Evolutionary conservation across 2,888 invertebrate genomes (phyloP).

Genomic region (Amphipoea oculea): DNA sequence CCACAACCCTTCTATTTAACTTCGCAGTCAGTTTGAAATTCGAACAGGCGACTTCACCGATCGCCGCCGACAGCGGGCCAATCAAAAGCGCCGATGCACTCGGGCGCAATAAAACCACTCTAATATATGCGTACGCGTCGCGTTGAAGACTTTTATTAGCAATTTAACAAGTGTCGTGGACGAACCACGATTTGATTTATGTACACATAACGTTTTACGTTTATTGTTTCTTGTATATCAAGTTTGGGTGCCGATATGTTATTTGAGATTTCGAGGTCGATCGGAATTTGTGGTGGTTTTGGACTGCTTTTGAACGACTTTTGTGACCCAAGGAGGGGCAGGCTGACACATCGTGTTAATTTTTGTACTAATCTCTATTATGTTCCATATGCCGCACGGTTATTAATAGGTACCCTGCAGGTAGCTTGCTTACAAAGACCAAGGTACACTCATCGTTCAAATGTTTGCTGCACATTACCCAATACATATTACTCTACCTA

Average conservation of each 20-base stretch:
- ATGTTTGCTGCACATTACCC: background rate
- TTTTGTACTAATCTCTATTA: slow-evolving; percentile 8
- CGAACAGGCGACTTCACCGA: slow-evolving; percentile 62
- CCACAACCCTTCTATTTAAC: slow-evolving; percentile 40
- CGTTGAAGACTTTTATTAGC: slow-evolving; percentile 87
- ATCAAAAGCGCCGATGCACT: slow-evolving; percentile 77
- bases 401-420: slow-evolving; percentile 8
- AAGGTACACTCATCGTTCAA: background rate
- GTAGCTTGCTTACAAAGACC: background rate
- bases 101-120: slow-evolving; percentile 79
- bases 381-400: background rate
- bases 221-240: slow-evolving; percentile 86
- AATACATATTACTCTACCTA: background rate
- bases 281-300: slow-evolving; percentile 59
- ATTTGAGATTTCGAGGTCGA: slow-evolving; percentile 74
- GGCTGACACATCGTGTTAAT: background rate
- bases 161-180: slow-evolving; percentile 87
- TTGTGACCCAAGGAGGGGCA: background rate
- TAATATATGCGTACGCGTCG: slow-evolving; percentile 85
- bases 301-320: slow-evolving; percentile 12
- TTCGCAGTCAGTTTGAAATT: slow-evolving; percentile 52
- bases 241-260: slow-evolving; percentile 83
- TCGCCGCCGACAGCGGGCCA: slow-evolving; percentile 66
- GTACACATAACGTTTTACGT: slow-evolving; percentile 83
- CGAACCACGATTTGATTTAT: slow-evolving; percentile 85